Evolutionary conservation across 2,888 invertebrate species (phyloP).

Genomic region (Drosophila affinis): DNA sequence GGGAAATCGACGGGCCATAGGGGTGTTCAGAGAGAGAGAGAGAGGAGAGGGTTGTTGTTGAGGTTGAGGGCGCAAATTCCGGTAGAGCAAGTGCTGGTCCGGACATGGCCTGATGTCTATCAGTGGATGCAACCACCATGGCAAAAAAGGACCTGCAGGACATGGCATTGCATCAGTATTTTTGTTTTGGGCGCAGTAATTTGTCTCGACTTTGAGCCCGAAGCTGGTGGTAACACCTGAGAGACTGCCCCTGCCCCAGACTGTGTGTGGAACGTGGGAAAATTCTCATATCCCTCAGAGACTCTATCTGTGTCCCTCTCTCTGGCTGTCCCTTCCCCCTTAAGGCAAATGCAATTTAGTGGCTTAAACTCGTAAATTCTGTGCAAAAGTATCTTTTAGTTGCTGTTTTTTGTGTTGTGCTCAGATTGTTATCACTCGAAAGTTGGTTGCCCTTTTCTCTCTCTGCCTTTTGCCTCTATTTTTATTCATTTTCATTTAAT

Average conservation of each 20-base stretch:
- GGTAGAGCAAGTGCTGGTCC: conserved; percentile 45
- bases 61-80: conserved; percentile 55
- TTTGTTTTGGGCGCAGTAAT: conserved; percentile 17
- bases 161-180: neutral
- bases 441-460: conserved; percentile 50
- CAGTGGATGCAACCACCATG: conserved; percentile 44
- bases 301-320: neutral
- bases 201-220: conserved; percentile 28
- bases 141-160: conserved; percentile 36
- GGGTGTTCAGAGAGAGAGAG: conserved; percentile 11
- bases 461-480: neutral
- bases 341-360: conserved; percentile 72
- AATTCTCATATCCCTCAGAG: conserved; percentile 65
- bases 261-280: conserved; percentile 65
- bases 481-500: conserved; percentile 69
- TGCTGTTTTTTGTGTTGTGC: conserved; percentile 57
- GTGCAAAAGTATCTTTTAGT: conserved; percentile 67
- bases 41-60: conserved; percentile 44
- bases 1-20: conserved; percentile 50
- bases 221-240: conserved; percentile 34
- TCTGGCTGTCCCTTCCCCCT: neutral
- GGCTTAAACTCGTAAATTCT: conserved; percentile 73
- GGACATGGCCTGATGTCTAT: conserved; percentile 26
- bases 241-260: neutral
- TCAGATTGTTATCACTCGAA: conserved; percentile 59